Evolutionary conservation across 30 jellyfish, hydroid and myxozoan species (phyloP), one percentile per base, ranked within the genome.

Genomic region (Aurelia sp.): DNA sequence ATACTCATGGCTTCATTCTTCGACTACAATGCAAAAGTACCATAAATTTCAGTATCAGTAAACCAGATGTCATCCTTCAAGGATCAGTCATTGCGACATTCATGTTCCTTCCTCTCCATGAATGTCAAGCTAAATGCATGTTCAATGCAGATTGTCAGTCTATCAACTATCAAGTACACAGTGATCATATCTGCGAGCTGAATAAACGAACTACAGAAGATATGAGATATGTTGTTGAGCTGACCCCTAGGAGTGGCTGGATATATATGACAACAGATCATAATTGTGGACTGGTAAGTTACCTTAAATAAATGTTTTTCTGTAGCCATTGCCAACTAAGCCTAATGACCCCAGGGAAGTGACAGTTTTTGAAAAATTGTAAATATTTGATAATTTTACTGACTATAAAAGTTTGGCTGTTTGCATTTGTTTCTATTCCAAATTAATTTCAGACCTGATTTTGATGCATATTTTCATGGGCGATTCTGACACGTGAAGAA

Each of bases 151-250:
- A 13, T 20, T 82, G 91, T 84, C 22, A 35, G 35, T 82, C 91
- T 3, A 82, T 82, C 30, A 82, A 82, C 19, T 50, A 67, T 23
- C 79, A 82, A 71, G 17, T 1, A 3, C 9, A 19, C 2, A 80
- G 72, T 35, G 91, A 71, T n/a, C 60, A 70, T 8, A 57, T 50
- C 47, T 82, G 91, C 47, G 62, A 82, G 57, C 62, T 82, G 79
- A 82, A 82, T 30, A 71, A 51, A 63, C n/a, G 50, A 22, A 82
- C 91, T 2, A 71, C 74, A 4, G 91, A 68, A 67, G 91, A 82
- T 58, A 17, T 20, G 4, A 59, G 85, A 21, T 61, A 52, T 69
- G 19, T 17, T 13, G 60, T 40, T 35, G 31, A 18, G 22, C 27
- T 82, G 11, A 70, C 66, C 15, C 12, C 60, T 12, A 82, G 60